Evolutionary conservation across 2,113 vertebrate genomes (phyloP).

Genomic region (Phrynosoma blainvillii): DNA sequence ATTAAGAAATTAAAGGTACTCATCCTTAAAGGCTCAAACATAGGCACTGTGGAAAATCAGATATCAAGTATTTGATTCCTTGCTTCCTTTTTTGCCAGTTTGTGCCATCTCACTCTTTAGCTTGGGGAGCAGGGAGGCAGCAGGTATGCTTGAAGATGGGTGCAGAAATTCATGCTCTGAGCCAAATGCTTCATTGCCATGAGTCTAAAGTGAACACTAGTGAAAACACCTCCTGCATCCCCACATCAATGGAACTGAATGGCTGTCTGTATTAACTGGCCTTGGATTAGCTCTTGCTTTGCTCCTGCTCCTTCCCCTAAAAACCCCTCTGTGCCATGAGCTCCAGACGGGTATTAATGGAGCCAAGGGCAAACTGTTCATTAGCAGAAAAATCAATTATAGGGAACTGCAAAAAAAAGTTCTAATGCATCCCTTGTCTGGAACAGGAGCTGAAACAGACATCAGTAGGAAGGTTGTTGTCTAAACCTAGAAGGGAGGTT

Average conservation of each 20-base stretch:
- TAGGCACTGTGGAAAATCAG: not conserved
- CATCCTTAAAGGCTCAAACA: not conserved
- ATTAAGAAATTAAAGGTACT: constrained; percentile 10
- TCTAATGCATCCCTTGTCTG: constrained; percentile 18
- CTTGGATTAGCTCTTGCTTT: not conserved
- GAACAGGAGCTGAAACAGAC: constrained; percentile 1
- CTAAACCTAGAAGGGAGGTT: not conserved
- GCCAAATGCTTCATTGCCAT: not conserved
- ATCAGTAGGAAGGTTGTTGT: not conserved
- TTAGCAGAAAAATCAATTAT: constrained; percentile 44
- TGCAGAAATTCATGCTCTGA: not conserved
- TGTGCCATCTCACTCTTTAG: not conserved
- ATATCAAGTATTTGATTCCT: not conserved
- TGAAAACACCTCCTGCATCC: not conserved
- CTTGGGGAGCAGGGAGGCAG: too few species aligned
- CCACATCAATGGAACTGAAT: not conserved
- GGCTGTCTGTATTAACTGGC: not conserved
- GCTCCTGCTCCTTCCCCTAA: not conserved
- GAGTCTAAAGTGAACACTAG: not conserved
- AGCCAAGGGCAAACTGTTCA: constrained; percentile 37
- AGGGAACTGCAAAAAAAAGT: constrained; percentile 9
- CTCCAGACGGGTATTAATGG: constrained; percentile 43
- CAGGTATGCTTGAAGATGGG: not conserved
- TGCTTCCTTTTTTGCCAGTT: not conserved
- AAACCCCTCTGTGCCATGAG: not conserved